These are phyloP conservation scores for Diorhabda carinulata DNA, from an alignment of 1,140 invertebrate genomes.

Conservation along the genomic window DNA sequence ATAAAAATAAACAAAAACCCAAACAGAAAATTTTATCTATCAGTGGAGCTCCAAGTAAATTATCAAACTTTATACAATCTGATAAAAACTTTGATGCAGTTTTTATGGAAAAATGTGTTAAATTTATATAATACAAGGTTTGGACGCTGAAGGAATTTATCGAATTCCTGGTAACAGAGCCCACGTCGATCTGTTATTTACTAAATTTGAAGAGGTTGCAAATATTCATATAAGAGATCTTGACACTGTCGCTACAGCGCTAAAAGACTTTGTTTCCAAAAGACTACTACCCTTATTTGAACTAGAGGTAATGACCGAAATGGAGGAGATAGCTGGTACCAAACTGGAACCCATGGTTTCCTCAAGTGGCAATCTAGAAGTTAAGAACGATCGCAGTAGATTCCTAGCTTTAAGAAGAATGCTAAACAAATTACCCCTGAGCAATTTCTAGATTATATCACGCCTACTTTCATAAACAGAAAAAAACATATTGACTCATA, in stretches of 20 bases:
- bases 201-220: slow-evolving; percentile 87
- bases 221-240: slow-evolving; percentile 76
- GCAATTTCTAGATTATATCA: slow-evolving; percentile 72
- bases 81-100: slow-evolving; percentile 81
- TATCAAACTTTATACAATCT: slow-evolving; percentile 58
- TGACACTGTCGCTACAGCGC: slow-evolving; percentile 90
- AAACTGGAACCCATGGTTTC: slow-evolving; percentile 59
- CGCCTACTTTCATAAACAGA: too few relatives aligned
- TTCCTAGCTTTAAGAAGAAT: slow-evolving; percentile 80
- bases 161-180: slow-evolving; percentile 91
- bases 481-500: too few relatives aligned
- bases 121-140: slow-evolving; percentile 93
- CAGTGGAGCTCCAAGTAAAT: slow-evolving; percentile 48
- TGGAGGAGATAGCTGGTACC: slow-evolving; percentile 84
- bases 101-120: slow-evolving; percentile 91
- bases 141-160: slow-evolving; percentile 94
- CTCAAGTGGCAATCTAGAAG: slow-evolving; percentile 63
- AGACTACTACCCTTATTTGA: slow-evolving; percentile 87
- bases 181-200: slow-evolving; percentile 89
- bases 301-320: slow-evolving; percentile 80
- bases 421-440: slow-evolving; percentile 74
- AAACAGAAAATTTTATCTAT: slow-evolving; percentile 54
- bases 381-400: slow-evolving; percentile 79
- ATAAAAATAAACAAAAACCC: slow-evolving; percentile 69
- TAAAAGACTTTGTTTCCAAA: slow-evolving; percentile 96